These are phyloP conservation scores for Agraylea sexmaculata DNA, from an alignment of 1,140 invertebrate species.

Conservation along the genomic window DNA sequence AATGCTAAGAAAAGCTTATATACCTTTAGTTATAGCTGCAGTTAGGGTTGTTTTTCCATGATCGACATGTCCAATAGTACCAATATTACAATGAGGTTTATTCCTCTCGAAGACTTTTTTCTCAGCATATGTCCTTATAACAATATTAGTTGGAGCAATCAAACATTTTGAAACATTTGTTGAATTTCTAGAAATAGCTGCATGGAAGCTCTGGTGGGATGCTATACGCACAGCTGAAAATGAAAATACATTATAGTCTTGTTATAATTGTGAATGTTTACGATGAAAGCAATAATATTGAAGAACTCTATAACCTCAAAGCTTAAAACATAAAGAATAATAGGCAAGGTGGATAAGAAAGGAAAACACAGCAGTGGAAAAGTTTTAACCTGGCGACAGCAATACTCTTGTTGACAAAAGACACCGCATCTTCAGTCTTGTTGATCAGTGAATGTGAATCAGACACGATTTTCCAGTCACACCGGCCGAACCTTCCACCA, in stretches of 20 bases:
- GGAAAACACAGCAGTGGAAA: too few species aligned
- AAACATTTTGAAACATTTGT: slow-evolving; percentile 15
- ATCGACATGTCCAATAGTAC: slow-evolving; percentile 98
- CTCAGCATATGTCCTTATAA: slow-evolving; percentile 47
- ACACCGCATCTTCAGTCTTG: too few species aligned
- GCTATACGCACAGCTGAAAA: slow-evolving; percentile 11
- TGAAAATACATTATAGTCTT: slow-evolving; percentile 1
- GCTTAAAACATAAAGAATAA: too few species aligned
- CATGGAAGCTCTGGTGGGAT: slow-evolving; percentile 6
- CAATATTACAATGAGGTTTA: slow-evolving; percentile 97
- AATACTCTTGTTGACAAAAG: too few species aligned
- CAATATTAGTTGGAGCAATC: slow-evolving; percentile 29
- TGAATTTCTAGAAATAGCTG: slow-evolving; percentile 11
- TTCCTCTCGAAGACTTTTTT: slow-evolving; percentile 64
- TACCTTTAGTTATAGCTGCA: slow-evolving; percentile 90
- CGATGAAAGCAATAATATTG: too few species aligned
- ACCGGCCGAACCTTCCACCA: too few species aligned
- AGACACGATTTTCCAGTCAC: too few species aligned
- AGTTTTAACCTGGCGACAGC: too few species aligned
- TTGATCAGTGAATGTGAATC: too few species aligned
- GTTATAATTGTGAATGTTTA: too few species aligned
- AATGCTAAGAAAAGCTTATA: slow-evolving; percentile 14
- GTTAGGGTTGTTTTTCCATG: slow-evolving; percentile 99
- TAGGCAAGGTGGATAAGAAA: too few species aligned
- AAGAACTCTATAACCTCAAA: too few species aligned